Base-by-base conservation (phyloP, 2,888 invertebrate species). In the Amiota mariae region DNA sequence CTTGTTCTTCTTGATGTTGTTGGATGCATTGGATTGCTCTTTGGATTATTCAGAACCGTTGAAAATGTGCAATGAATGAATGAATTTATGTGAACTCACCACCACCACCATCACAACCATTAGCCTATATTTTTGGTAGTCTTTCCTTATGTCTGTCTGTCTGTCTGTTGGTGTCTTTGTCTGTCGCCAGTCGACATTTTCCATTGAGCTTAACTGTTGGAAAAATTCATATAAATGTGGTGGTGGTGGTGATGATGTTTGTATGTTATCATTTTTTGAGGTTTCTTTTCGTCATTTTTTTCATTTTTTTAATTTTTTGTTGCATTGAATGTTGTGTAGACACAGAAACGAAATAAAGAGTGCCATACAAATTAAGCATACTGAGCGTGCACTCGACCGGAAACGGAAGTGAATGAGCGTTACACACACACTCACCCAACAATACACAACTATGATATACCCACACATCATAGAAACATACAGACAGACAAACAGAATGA, bases 51-150 rank as follows among this genome's bases (percentile, higher is more conserved):
- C 86, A 85, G 81, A 85, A 86, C 80, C 79, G 84, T 79, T 84
- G 83, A 83, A 79, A 84, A 84, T 81, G 82, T 80, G 85, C 86
- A 86, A 84, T 84, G 84, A 84, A 84, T 84, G 84, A 84, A 84
- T 84, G 84, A 84, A 84, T 84, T 84, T 84, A 86, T 84, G 85
- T 75, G 12, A 20, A 59, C 20, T 15, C 66, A 36, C 63, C 24
- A 36, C 63, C 24, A 13, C 61, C 24, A 10, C 61, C 13, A 63
- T 36, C 36, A 13, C 13, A 10, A 20, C 1, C 63, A 36, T 36
- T 6, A 36, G 0, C 8, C 36, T 36, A 36, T 6, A 36, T 36
- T 36, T 36, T 36, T 36, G 36, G 36, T 36, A 36, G 36, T 36
- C 36, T 36, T 2, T 36, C 36, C 36, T 36, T 36, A 1, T 3